Conservation (phyloP, 2,797 vertebrate species). For the Pangasius mekongensis region DNA sequence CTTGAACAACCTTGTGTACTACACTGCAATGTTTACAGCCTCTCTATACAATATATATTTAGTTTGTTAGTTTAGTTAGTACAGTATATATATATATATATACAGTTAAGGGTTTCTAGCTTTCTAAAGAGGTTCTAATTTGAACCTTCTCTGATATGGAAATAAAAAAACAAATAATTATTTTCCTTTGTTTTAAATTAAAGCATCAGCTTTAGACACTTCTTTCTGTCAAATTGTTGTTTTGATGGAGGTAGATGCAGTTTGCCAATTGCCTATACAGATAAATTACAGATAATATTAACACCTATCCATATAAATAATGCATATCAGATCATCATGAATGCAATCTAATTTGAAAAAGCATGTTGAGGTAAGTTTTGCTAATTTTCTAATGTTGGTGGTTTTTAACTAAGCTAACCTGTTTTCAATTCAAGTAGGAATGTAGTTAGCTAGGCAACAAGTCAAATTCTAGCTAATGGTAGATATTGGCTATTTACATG, state of each 20-base stretch:
- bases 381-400: background rate
- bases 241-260: background rate
- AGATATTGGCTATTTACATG: background rate
- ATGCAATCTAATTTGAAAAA: background rate
- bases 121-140: background rate
- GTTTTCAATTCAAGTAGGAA: background rate
- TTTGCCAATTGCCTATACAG: background rate
- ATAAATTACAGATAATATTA: no score
- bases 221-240: background rate
- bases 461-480: background rate
- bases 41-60: no score
- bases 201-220: background rate
- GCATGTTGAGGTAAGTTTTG: background rate
- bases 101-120: background rate
- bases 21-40: no score
- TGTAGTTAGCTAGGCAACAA: background rate
- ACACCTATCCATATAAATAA: background rate
- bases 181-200: background rate
- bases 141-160: background rate
- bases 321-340: background rate
- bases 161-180: background rate
- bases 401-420: background rate
- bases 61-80: no score
- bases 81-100: no score
- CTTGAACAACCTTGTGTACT: no score